Evolutionary conservation across 2,797 vertebrate species (phyloP), one percentile per base, ranked within the genome.

Genomic region (Diplodus puntazzo): DNA sequence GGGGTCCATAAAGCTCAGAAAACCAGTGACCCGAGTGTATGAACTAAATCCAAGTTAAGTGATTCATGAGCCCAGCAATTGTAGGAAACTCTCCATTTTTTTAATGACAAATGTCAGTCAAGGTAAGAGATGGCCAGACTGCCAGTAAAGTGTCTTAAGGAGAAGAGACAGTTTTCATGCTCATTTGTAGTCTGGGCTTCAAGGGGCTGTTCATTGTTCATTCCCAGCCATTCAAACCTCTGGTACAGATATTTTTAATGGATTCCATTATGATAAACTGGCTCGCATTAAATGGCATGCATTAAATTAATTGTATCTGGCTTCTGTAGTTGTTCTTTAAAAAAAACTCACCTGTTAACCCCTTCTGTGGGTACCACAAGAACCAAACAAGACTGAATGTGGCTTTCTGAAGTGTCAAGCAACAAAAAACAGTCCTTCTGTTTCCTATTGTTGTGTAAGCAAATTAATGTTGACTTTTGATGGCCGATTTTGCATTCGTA

Each of bases 201-300:
- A 69, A 64, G 18, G 77, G 68, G 64, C 54, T 68, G 69, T 68
- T 84, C 70, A 67, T 81, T 85, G 69, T 77, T 84, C 58, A 64
- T 73, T 77, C 48, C 50, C 60, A 73, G 58, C 58, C 55, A 64
- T 75, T 86, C 63, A 77, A 81, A 78, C 67, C 58, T 60, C 10
- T 52, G 39, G 18, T 75, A 78, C 57, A 70, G 63, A 81, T 82
- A 75, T 73, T 83, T 39, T 75, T 52, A 77, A 80, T 77, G 53
- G 45, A 50, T 80, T 87, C 73, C 81, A 71, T 82, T 77, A 75
- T 72, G 64, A 78, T 80, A 59, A 80, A 72, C 30, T 57, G 25
- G 50, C 59, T 55, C 46, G 61, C 23, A 25, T 21, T 76, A 67
- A 82, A 85, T 60, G 27, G 39, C 63, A 4, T 27, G 27, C 27